phyloP scores from a whole-genome alignment of 2,888 invertebrate species.

The Platycheirus albimanus region DNA sequence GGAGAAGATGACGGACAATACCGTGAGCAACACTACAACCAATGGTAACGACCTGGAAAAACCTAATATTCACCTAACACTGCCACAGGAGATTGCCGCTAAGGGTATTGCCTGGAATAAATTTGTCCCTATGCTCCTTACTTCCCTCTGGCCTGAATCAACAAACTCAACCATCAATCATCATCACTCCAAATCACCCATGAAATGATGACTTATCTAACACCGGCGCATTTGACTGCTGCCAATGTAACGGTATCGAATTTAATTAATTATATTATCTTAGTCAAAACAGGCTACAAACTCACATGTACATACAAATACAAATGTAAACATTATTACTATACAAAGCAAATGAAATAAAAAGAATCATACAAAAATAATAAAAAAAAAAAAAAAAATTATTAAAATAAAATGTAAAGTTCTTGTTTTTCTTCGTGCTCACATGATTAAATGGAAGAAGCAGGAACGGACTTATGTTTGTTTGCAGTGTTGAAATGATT shows the following conservation, averaged over 20 bases:
- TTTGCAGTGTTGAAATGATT: too few relatives aligned
- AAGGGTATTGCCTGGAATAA: conserved; percentile 53
- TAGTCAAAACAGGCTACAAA: conserved; percentile 64
- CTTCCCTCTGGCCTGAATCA: conserved; percentile 14
- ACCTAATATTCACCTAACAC: conserved; percentile 39
- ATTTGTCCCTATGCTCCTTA: conserved; percentile 2
- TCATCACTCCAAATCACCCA: conserved; percentile 3
- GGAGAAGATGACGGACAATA: conserved; percentile 80
- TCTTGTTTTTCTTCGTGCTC: background rate
- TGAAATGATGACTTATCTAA: conserved; percentile 18
- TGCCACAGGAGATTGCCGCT: conserved; percentile 46
- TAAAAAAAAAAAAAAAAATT: conserved; percentile 20
- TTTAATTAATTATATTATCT: conserved; percentile 44
- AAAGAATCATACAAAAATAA: conserved; percentile 65
- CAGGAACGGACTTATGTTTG: background rate
- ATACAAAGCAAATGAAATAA: conserved; percentile 67
- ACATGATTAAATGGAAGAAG: background rate
- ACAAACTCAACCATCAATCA: conserved; percentile 6
- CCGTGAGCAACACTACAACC: conserved; percentile 77
- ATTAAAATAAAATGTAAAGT: background rate
- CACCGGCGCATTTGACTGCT: conserved; percentile 30
- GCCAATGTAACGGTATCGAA: conserved; percentile 56
- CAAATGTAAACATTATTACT: conserved; percentile 52
- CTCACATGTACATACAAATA: conserved; percentile 61
- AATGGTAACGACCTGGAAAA: conserved; percentile 62